Evolutionary conservation across 2,888 invertebrate species (phyloP).

Genomic region (Coremacera marginata): DNA sequence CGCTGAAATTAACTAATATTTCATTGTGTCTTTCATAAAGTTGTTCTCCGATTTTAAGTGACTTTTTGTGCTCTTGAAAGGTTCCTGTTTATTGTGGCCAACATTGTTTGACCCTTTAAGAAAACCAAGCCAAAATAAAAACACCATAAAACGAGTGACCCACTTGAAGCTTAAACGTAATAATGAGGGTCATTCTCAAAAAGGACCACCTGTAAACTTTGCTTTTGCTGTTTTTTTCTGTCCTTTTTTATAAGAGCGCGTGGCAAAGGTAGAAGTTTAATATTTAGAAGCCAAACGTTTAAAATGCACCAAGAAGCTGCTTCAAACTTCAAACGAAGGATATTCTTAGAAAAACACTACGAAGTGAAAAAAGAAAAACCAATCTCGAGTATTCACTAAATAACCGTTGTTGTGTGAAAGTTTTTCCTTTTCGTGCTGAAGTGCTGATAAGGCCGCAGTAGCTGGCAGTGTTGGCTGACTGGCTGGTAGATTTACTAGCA

Average conservation of each 20-base stretch:
- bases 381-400: neutral
- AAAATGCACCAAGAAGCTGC: neutral
- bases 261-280: neutral
- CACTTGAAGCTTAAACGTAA: neutral
- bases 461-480: no score
- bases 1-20: no score
- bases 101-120: no score
- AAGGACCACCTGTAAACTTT: neutral
- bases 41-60: no score
- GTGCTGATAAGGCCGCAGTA: no score
- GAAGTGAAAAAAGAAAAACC: neutral
- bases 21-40: no score
- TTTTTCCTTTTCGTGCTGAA: neutral
- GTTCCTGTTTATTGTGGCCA: no score
- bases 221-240: neutral
- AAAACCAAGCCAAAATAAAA: no score
- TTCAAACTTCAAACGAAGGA: neutral
- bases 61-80: no score
- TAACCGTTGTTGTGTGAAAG: conserved; percentile 11
- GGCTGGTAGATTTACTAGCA: no score
- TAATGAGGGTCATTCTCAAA: neutral
- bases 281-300: neutral
- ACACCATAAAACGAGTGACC: neutral
- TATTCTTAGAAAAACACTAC: neutral
- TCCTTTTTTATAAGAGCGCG: neutral